Percentiles rank a stretch among this genome's conserved stretches.
Conservation (phyloP, 2,888 invertebrate genomes). For the Chesias legatella region DNA sequence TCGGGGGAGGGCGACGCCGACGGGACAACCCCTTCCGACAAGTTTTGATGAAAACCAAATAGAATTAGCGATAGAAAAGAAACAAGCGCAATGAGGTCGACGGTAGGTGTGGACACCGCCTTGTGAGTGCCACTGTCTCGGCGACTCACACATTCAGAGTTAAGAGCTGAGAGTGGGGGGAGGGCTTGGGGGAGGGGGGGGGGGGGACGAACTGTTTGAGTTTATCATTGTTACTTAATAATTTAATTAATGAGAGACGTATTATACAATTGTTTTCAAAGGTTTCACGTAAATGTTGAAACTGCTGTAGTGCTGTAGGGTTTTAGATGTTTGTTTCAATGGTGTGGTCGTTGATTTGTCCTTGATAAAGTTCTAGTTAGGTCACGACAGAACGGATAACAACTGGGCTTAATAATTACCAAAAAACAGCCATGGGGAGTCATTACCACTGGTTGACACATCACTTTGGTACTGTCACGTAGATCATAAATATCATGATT, state of each 20-base stretch:
- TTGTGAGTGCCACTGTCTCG: constrained; percentile 42
- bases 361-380: constrained; percentile 3
- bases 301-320: not conserved
- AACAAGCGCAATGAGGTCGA: constrained; percentile 62
- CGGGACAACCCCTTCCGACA: constrained; percentile 60
- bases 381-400: constrained; percentile 6
- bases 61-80: constrained; percentile 73
- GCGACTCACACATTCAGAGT: constrained; percentile 25
- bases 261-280: constrained; percentile 16
- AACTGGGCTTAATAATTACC: constrained; percentile 5
- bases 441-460: constrained; percentile 6
- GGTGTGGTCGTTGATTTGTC: constrained; percentile 7
- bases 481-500: constrained; percentile 6
- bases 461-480: constrained; percentile 3
- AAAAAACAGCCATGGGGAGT: constrained; percentile 4
- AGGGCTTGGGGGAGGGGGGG: constrained; percentile 24
- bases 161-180: constrained; percentile 32
- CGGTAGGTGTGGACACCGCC: constrained; percentile 45
- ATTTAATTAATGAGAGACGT: constrained; percentile 28
- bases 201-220: constrained; percentile 42
- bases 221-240: constrained; percentile 35
- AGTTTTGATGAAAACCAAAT: constrained; percentile 78
- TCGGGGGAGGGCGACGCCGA: constrained; percentile 7
- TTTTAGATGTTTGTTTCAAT: too few relatives aligned
- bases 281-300: constrained; percentile 1